Conservation (phyloP, 2,888 invertebrate genomes). For the Biston betularia region DNA sequence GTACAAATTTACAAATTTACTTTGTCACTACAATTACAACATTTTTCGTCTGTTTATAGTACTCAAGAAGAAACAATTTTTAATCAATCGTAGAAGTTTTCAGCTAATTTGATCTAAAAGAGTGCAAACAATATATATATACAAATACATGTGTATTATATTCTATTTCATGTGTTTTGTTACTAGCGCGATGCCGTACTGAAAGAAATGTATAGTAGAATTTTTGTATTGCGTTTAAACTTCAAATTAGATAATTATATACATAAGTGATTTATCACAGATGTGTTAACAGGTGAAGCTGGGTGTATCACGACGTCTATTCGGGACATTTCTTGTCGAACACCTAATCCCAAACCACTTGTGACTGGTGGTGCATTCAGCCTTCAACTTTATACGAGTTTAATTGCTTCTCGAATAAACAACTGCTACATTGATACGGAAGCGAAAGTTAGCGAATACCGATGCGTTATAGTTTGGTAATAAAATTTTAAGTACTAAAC, state of each 20-base stretch:
- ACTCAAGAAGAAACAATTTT: too few species aligned
- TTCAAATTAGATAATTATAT: too few species aligned
- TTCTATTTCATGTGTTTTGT: too few species aligned
- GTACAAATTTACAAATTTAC: too few species aligned
- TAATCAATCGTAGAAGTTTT: too few species aligned
- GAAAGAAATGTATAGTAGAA: too few species aligned
- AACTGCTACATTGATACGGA: conserved; percentile 36
- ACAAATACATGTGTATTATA: too few species aligned
- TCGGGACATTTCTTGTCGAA: conserved; percentile 3
- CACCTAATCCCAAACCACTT: conserved; percentile 5
- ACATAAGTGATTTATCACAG: not conserved
- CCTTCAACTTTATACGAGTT: conserved; percentile 41
- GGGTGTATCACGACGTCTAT: conserved; percentile 1
- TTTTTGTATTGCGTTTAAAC: not conserved
- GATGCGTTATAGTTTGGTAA: conserved; percentile 31
- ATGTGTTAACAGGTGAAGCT: not conserved
- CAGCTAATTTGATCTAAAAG: too few species aligned
- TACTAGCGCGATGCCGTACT: too few species aligned
- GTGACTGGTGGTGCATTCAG: conserved; percentile 27
- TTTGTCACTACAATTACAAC: too few species aligned
- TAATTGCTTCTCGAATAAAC: conserved; percentile 42
- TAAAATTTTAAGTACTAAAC: conserved; percentile 34
- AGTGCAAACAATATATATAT: too few species aligned
- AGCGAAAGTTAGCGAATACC: conserved; percentile 30
- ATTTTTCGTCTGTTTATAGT: too few species aligned